These are phyloP conservation scores for Petroica traversi DNA, from an alignment of 2,113 vertebrate genomes.

Conservation along the genomic window DNA sequence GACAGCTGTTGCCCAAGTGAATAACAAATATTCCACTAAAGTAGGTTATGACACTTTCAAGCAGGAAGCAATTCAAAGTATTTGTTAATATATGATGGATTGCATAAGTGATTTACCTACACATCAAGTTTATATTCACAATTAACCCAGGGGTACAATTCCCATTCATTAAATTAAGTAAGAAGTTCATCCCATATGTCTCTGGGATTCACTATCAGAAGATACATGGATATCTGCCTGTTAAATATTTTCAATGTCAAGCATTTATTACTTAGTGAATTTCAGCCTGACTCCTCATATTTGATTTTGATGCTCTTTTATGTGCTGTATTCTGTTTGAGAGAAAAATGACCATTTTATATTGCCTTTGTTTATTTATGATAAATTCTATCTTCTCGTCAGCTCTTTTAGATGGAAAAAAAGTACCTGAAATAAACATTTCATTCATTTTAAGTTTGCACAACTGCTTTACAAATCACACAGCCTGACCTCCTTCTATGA, in stretches of 20 bases:
- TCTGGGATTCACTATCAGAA: neutral
- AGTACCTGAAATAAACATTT: neutral
- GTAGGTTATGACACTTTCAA: neutral
- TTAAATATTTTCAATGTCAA: neutral
- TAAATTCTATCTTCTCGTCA: neutral
- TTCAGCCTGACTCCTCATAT: neutral
- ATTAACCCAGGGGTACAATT: neutral
- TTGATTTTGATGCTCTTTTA: neutral
- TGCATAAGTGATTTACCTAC: neutral
- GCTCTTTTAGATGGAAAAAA: neutral
- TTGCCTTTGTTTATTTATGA: neutral
- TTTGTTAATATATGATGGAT: neutral
- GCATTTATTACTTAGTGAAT: neutral
- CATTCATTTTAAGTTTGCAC: slow-evolving; percentile 32
- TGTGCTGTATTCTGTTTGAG: neutral
- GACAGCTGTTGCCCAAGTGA: neutral
- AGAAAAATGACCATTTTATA: neutral
- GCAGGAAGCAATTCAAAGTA: neutral
- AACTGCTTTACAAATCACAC: slow-evolving; percentile 74
- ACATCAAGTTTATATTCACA: neutral
- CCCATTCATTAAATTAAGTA: neutral
- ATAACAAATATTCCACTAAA: neutral
- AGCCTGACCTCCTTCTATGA: slow-evolving; percentile 68
- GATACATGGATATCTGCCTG: neutral
- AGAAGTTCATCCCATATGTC: neutral